Evolutionary conservation across 1,140 invertebrate genomes (phyloP), one percentile per base, ranked within the genome.

Genomic region (Dufourea novaeangliae): DNA sequence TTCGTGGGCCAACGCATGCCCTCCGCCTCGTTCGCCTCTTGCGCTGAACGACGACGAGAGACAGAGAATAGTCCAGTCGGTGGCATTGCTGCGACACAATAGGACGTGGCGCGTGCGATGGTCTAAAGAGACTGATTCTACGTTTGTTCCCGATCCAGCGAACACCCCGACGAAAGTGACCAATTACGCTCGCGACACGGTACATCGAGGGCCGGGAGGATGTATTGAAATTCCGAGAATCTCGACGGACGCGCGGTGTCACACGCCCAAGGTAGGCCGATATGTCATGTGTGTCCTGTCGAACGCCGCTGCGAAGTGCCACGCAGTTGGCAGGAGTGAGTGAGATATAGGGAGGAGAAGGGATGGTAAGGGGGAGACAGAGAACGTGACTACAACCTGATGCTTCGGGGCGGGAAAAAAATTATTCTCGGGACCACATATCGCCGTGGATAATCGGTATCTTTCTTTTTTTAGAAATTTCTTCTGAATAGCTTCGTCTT

Each of bases 211-310:
- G n/a, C 27, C n/a, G n/a, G n/a, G n/a, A 68, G 25, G 29, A 84
- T 84, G 82, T 54, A 63, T 61, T 83, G 22, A 50, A 20, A 54
- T 63, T 61, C 25, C 62, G 66, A 17, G 44, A 27, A n/a, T 6
- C 54, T 39, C 5, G 22, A 66, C 56, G 52, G n/a, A n/a, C n/a
- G n/a, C n/a, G n/a, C n/a, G n/a, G n/a, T 52, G 77, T 83, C 77
- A 84, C 82, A 84, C 82, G 71, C 77, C 81, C 81, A 84, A 37
- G 81, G 82, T 84, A 74, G 79, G 71, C 32, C 20, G 2, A 29
- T 50, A 70, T 14, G 8, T 10, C n/a, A 12, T 54, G 29, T 54
- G 12, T 25, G n/a, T 50, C 6, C 5, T 64, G n/a, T 17, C 6
- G 7, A 71, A 63, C n/a, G 57, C 12, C 29, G 39, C 22, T 44